Evolutionary conservation across 2,888 invertebrate genomes (phyloP), one percentile per base, ranked within the genome.

Genomic region (Allacma fusca): DNA sequence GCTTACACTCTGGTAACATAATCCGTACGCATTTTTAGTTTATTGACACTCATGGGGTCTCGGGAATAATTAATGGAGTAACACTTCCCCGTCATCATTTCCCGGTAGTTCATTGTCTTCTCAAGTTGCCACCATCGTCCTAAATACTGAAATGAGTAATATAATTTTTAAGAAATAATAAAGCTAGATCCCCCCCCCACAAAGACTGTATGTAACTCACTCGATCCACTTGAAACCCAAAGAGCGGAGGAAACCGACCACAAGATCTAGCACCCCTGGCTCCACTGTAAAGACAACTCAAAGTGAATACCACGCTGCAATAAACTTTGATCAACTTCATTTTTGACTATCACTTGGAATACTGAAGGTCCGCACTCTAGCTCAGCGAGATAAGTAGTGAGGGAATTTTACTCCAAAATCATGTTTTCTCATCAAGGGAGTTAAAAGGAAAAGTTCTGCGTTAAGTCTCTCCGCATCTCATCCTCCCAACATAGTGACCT

Each of bases 71-170:
- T 81, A 1, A 83, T 81, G 71, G 82, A 81, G 83, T 83, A 85
- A 76, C 85, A 85, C 40, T 84, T 82, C 43, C 85, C 85, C 19
- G 85, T 83, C 28, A 82, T 79, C 57, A 62, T 62, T 24, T 62
- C 62, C 62, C 26, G 23, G 24, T 62, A 62, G 2, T 84, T 82
- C 24, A 84, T 84, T 4, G 81, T 82, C 73, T 85, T 85, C 76
- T 85, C 85, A 80, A 84, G 83, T 79, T 85, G 85, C 83, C 82
- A 85, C 85, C 85, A 85, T 50, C 83, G 76, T n/a, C 85, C 85
- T 74, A 84, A 79, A 76, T 85, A 85, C 85, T 85, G 77, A 21
- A 75, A 64, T 59, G 23, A 44, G 64, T 23, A 75, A 2, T 19
- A 67, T 19, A 80, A 64, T 29, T 34, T 19, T 64, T 34, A 24